phyloP scores from a whole-genome alignment of 2,888 invertebrate genomes.

The Agrochola lychnidis region DNA sequence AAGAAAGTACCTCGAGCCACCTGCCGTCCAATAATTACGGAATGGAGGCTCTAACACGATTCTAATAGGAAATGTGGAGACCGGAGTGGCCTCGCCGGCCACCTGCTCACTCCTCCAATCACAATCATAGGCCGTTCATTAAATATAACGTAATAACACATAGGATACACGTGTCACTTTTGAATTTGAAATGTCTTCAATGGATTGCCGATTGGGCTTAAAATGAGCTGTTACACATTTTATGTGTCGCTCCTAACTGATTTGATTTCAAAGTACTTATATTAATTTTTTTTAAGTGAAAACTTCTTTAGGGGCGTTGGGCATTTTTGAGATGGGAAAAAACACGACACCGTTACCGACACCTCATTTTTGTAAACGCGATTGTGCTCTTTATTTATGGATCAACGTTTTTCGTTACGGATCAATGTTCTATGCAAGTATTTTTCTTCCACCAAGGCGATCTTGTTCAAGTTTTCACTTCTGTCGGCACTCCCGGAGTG shows the following conservation, averaged over 20 bases:
- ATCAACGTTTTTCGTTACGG: too few relatives aligned
- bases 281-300: neutral
- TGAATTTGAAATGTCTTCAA: conserved; percentile 54
- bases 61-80: conserved; percentile 87
- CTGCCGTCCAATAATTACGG: conserved; percentile 86
- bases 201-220: conserved; percentile 27
- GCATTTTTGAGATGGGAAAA: too few relatives aligned
- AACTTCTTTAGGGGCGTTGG: too few relatives aligned
- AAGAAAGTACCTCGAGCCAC: conserved; percentile 82
- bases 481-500: too few relatives aligned
- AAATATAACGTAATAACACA: conserved; percentile 62
- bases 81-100: conserved; percentile 74
- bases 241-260: conserved; percentile 24
- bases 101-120: conserved; percentile 77
- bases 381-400: too few relatives aligned
- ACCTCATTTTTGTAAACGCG: too few relatives aligned
- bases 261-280: conserved; percentile 27
- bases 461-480: too few relatives aligned
- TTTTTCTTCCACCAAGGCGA: too few relatives aligned
- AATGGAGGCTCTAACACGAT: conserved; percentile 82
- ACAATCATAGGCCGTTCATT: conserved; percentile 62
- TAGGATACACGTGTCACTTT: conserved; percentile 63
- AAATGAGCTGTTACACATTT: conserved; percentile 37
- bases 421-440: too few relatives aligned
- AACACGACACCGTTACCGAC: too few relatives aligned